Conservation (phyloP, 2,888 invertebrate species). For the Pocota personata region DNA sequence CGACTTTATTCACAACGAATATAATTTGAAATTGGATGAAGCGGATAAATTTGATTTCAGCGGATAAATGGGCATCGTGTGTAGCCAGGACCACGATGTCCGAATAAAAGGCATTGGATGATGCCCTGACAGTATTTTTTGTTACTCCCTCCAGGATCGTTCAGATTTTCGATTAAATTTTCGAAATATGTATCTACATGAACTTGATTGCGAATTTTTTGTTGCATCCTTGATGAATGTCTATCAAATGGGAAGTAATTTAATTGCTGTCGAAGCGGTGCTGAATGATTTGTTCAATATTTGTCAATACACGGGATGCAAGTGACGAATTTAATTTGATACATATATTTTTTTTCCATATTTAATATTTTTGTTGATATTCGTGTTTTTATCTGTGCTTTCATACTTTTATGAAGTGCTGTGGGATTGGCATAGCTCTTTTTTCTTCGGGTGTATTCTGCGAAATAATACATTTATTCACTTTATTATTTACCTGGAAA, state of each 20-base stretch:
- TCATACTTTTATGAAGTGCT: not conserved
- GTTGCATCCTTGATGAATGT: constrained; percentile 26
- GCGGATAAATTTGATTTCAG: not conserved
- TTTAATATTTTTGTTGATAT: not conserved
- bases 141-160: not conserved
- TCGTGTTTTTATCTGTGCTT: not conserved
- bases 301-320: constrained; percentile 28
- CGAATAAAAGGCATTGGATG: not conserved
- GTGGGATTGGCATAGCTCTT: not conserved
- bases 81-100: not conserved
- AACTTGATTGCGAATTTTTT: constrained; percentile 35
- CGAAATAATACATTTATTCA: constrained; percentile 5
- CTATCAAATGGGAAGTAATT: constrained; percentile 42
- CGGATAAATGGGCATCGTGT: not conserved
- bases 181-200: no score
- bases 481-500: not conserved
- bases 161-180: constrained; percentile 60
- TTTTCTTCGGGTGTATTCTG: not conserved
- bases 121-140: not conserved
- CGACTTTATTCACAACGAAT: not conserved
- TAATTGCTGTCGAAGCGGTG: constrained; percentile 56
- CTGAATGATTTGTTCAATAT: constrained; percentile 39
- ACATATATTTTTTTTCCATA: constrained; percentile 17
- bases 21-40: constrained; percentile 28
- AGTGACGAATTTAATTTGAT: constrained; percentile 49